These are phyloP conservation scores for Protonibea diacanthus DNA, from an alignment of 2,797 vertebrate species.

Conservation along the genomic window DNA sequence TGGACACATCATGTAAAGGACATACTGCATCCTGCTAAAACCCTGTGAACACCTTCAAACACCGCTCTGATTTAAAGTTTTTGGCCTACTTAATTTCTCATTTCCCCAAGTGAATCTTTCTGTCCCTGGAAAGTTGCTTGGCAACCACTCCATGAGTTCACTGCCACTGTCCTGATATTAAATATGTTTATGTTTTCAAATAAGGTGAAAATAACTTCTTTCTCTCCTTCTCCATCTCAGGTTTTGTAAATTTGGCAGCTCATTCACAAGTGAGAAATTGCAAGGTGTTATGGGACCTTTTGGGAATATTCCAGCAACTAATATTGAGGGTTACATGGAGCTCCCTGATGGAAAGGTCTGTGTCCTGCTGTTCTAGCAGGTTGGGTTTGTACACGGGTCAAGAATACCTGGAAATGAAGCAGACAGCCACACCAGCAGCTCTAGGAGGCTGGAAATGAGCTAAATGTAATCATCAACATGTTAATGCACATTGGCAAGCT, in stretches of 20 bases:
- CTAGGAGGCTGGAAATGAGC: background rate
- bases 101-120: too few species aligned
- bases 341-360: slow-evolving; percentile 94
- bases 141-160: background rate
- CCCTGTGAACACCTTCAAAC: background rate
- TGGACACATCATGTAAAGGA: slow-evolving; percentile 92
- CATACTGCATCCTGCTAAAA: background rate
- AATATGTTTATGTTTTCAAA: background rate
- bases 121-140: too few species aligned
- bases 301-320: slow-evolving; percentile 90
- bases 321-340: slow-evolving; percentile 91
- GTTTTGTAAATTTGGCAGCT: slow-evolving; percentile 94
- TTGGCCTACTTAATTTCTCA: too few species aligned
- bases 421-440: background rate
- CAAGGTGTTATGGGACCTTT: slow-evolving; percentile 92
- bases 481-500: background rate
- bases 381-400: background rate
- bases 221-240: slow-evolving; percentile 70
- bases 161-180: background rate
- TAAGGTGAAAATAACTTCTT: background rate
- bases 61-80: too few species aligned
- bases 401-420: background rate
- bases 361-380: background rate
- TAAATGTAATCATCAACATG: background rate
- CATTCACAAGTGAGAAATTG: slow-evolving; percentile 93